phyloP scores from a whole-genome alignment of 2,888 invertebrate genomes.

The Machimus atricapillus region DNA sequence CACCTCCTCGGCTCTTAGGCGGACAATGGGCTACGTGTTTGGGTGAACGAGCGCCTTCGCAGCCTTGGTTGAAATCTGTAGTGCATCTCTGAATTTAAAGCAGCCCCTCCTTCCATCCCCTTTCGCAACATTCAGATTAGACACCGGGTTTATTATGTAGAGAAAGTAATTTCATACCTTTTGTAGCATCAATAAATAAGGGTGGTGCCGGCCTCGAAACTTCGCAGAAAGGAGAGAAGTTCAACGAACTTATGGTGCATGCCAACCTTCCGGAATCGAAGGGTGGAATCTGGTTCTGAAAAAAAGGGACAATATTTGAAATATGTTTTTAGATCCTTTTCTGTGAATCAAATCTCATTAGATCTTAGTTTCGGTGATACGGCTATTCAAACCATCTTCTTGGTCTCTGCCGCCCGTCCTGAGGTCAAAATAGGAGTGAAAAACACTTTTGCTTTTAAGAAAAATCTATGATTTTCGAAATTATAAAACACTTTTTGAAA shows the following conservation, averaged over 20 bases:
- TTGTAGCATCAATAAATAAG: not conserved
- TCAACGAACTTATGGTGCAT: not conserved
- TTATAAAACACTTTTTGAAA: too few species aligned
- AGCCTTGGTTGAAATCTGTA: not conserved
- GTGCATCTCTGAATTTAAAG: constrained; percentile 3
- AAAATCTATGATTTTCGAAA: too few species aligned
- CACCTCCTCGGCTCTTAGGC: not conserved
- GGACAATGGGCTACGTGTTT: not conserved
- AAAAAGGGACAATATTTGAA: not conserved
- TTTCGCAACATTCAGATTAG: not conserved
- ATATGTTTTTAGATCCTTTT: not conserved
- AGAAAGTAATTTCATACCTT: not conserved
- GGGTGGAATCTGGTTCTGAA: not conserved
- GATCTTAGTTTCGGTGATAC: not conserved
- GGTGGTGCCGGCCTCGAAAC: not conserved
- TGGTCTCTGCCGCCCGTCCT: not conserved
- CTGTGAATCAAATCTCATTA: not conserved
- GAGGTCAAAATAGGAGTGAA: too few species aligned
- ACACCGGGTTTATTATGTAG: not conserved
- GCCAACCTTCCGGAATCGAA: not conserved
- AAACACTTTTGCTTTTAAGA: too few species aligned
- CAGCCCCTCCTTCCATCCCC: not conserved
- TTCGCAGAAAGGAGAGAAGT: not conserved
- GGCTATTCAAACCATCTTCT: not conserved
- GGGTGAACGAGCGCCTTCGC: not conserved